A percentile compares a stretch with the other conserved stretches of the same genome.
Conservation (phyloP, 2,113 vertebrate genomes). For the Lampris megalopsis region DNA sequence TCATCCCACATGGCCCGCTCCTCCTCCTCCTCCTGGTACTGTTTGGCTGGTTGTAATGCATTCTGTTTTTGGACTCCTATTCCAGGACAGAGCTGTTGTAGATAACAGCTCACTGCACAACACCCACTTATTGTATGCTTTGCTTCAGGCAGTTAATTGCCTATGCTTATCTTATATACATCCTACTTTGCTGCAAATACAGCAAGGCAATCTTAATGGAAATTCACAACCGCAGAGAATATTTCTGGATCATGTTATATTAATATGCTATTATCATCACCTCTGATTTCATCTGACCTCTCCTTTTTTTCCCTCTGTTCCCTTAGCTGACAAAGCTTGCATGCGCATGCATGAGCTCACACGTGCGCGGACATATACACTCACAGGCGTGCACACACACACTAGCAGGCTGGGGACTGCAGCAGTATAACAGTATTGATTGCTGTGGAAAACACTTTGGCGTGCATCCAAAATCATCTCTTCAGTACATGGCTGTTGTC, state of each 20-base stretch:
- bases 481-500: constrained; percentile 79
- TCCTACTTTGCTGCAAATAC: constrained; percentile 64
- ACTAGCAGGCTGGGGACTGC: constrained; percentile 74
- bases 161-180: constrained; percentile 65
- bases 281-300: constrained; percentile 80
- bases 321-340: constrained; percentile 71
- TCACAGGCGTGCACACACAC: constrained; percentile 47
- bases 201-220: constrained; percentile 61
- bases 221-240: constrained; percentile 59
- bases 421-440: constrained; percentile 80
- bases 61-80: constrained; percentile 65
- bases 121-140: constrained; percentile 66
- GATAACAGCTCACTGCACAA: constrained; percentile 65
- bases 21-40: constrained; percentile 46
- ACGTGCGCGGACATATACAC: constrained; percentile 26
- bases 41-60: constrained; percentile 43
- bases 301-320: constrained; percentile 70
- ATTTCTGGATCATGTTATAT: constrained; percentile 76
- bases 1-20: constrained; percentile 52
- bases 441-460: constrained; percentile 81
- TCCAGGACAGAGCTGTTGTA: constrained; percentile 62
- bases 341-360: constrained; percentile 28
- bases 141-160: constrained; percentile 68
- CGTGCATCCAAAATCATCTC: constrained; percentile 79
- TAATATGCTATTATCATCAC: constrained; percentile 78